Evolutionary conservation across 2,888 invertebrate genomes (phyloP), one percentile per base, ranked within the genome.

Genomic region (Schrankia costaestrigalis): DNA sequence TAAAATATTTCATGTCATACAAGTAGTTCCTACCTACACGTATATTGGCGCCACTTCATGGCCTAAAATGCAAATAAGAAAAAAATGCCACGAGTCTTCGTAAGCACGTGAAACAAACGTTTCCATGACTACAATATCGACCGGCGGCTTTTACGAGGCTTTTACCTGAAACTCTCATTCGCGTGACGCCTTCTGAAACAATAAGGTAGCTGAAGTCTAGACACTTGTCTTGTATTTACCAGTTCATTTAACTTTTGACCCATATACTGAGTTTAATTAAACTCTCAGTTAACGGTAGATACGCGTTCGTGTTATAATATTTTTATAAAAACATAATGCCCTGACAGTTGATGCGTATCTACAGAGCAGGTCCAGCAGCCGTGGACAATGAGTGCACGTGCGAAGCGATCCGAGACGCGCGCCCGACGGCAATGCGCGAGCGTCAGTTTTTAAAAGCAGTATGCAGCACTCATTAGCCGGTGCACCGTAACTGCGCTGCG

Each of bases 131-230:
- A 87, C 79, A 27, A 56, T 86, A 87, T 87, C 86, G 87, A 87
- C 71, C 84, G 75, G 71, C 75, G 84, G 80, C 80, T 81, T 86
- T 86, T 78, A 84, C 80, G 78, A 84, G 78, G 77, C 78, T 79
- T 80, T 69, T 81, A 68, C 71, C 78, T 81, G 79, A 82, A 81
- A 71, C 65, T 67, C 63, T 64, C 79, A 73, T 67, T 82, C 78
- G 84, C 84, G 85, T 86, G 85, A 71, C 79, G 71, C 66, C 67
- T 68, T 59, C 80, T 81, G 81, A 80, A 82, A 83, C 73, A 64
- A 70, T 68, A 67, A 68, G 73, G 72, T 32, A 29, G 63, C 78
- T 76, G 72, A 77, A 62, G 70, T 71, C 72, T 65, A 72, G 72
- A 73, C 72, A 37, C 11, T 17, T 29, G 33, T 39, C 32, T 39